These are phyloP conservation scores for Ecdyonurus torrentis DNA, from an alignment of 2,888 invertebrate species.

Conservation along the genomic window DNA sequence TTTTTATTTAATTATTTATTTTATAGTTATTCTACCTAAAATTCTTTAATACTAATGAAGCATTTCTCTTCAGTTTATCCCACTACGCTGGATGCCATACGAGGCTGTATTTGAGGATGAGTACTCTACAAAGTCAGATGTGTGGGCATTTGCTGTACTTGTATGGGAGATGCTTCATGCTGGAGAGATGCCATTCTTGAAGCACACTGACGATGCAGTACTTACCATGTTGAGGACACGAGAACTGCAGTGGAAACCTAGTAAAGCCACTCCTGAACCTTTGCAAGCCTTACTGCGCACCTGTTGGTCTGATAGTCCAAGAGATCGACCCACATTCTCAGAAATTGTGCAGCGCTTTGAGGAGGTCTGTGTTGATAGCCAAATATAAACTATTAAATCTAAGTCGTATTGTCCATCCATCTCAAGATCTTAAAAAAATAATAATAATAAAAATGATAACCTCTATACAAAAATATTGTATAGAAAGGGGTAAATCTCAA, in stretches of 20 bases:
- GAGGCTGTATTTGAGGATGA: constrained; percentile 84
- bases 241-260: constrained; percentile 48
- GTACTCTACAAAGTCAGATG: constrained; percentile 83
- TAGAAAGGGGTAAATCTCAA: too few species aligned
- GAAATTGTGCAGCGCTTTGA: constrained; percentile 26
- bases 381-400: background rate
- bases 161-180: constrained; percentile 79
- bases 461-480: too few species aligned
- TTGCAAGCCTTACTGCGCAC: constrained; percentile 41
- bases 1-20: too few species aligned
- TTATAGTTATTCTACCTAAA: too few species aligned
- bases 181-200: constrained; percentile 58
- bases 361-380: constrained; percentile 3
- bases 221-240: constrained; percentile 43
- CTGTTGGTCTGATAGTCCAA: constrained; percentile 49
- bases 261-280: constrained; percentile 41
- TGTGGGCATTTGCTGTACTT: constrained; percentile 77
- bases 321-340: constrained; percentile 49
- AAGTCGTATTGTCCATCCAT: background rate
- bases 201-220: constrained; percentile 59
- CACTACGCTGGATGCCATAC: constrained; percentile 76
- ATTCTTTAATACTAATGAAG: too few species aligned
- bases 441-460: too few species aligned
- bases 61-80: constrained; percentile 58
- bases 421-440: too few species aligned